phyloP scores from a whole-genome alignment of 2,797 vertebrate genomes.

The Smutsia temminckii region DNA sequence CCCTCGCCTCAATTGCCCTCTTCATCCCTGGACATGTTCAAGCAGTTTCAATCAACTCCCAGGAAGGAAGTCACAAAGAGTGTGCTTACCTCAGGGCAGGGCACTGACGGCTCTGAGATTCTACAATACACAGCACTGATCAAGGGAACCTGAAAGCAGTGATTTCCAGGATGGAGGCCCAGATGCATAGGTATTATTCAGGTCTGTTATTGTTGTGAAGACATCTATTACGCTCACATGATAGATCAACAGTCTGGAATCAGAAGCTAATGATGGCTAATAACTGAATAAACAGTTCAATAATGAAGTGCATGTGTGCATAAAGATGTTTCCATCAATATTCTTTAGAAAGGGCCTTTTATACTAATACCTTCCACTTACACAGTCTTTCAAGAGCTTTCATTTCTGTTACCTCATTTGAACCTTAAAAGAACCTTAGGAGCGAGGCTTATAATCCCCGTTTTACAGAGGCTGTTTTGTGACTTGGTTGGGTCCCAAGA shows the following conservation, averaged over 20 bases:
- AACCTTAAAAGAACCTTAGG: not conserved
- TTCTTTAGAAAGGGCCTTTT: conserved; percentile 34
- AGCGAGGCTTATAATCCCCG: not conserved
- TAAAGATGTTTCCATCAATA: conserved; percentile 46
- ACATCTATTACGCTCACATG: not conserved
- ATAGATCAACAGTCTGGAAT: conserved; percentile 27
- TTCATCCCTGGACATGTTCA: not conserved
- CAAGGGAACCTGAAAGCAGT: not conserved
- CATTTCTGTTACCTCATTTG: not conserved
- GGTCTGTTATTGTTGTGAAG: not conserved
- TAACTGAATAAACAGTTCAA: conserved; percentile 53
- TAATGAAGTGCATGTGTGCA: conserved; percentile 7
- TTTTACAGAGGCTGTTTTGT: not conserved
- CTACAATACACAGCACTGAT: rapidly evolving
- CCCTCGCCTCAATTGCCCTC: not conserved
- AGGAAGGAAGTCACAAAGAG: not conserved
- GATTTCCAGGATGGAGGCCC: not conserved
- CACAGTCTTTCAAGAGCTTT: not conserved
- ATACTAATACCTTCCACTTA: conserved; percentile 36
- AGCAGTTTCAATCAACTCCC: not conserved
- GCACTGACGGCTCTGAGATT: not conserved
- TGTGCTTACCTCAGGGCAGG: not conserved
- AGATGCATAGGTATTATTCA: not conserved
- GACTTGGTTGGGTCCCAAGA: not conserved
- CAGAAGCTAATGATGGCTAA: conserved; percentile 37